phyloP scores from a whole-genome alignment of 2,113 vertebrate genomes.

The Mustela nigripes region DNA sequence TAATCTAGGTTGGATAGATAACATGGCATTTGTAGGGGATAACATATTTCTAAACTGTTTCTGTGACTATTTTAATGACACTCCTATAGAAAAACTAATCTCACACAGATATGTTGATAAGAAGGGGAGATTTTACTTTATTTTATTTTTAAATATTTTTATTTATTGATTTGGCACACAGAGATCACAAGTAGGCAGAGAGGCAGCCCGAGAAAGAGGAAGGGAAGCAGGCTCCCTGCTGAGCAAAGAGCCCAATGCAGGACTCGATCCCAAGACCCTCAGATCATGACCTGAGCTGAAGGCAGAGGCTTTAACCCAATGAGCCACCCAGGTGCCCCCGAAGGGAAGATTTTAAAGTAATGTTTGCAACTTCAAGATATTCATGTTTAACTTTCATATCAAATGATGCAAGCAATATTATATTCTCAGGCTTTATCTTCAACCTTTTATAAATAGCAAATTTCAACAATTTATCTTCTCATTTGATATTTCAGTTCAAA shows the following conservation, averaged over 20 bases:
- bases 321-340: too few relatives aligned
- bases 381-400: not conserved
- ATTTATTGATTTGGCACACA: too few relatives aligned
- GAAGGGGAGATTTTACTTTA: too few relatives aligned
- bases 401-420: not conserved
- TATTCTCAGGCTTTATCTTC: not conserved
- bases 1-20: not conserved
- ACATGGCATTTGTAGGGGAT: not conserved
- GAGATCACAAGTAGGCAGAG: too few relatives aligned
- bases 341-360: not conserved
- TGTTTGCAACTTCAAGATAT: not conserved
- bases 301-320: too few relatives aligned
- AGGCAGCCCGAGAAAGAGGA: too few relatives aligned
- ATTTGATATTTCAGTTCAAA: not conserved
- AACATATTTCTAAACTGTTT: not conserved
- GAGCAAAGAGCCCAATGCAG: too few relatives aligned
- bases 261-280: too few relatives aligned
- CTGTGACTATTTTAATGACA: not conserved
- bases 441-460: not conserved
- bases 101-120: not conserved
- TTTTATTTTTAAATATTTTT: too few relatives aligned
- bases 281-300: too few relatives aligned
- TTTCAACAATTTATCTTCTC: not conserved
- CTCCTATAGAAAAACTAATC: not conserved
- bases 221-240: too few relatives aligned